Base-by-base conservation (phyloP, 1,140 invertebrate genomes). In the Whitmania pigra region DNA sequence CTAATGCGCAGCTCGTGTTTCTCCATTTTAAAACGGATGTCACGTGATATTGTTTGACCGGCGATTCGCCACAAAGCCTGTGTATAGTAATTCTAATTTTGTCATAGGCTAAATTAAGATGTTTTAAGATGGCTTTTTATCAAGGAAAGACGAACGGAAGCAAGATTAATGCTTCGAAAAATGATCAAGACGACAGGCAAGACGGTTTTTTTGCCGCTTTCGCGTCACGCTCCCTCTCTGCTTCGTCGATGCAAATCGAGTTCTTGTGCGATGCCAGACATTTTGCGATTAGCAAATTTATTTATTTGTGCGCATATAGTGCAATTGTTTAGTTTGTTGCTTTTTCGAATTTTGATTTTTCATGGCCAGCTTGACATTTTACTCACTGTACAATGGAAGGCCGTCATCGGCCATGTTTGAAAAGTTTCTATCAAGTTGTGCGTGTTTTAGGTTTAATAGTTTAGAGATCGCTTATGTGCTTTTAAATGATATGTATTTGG, bases 91-190 rank as follows among this genome's bases (percentile, higher is more conserved):
- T 63, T 63, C 22, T 63, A 25, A 63, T 63, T 63, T 63, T 25
- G 57, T 63, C 29, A 0, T 25, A 63, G 22, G 22, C 29, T 63
- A 63, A 63, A 63, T 25, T 63, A 63, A 63, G 22, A 63, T 63
- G 57, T 63, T 63, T 63, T 63, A 63, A 63, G 57, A 63, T 63
- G 57, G 57, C 57, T 31, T 63, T 25, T 31, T 22, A 22, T 63
- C 57, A 63, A 63, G 57, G 36, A 53, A 70, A 25, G 53, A 49
- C 43, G n/a, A 25, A 25, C 20, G 72, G 72, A 40, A 67, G 67
- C 68, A 73, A 73, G 43, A 73, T 73, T 31, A 73, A 73, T 68
- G 72, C 72, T 40, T 73, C 72, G 49, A 73, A 70, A 60, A 73
- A 73, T 55, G 72, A 73, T 57, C 43, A 73, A 40, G 72, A 73